Conservation (phyloP, 64 coral and sea anemone genomes). For the Montipora efflorescens region DNA sequence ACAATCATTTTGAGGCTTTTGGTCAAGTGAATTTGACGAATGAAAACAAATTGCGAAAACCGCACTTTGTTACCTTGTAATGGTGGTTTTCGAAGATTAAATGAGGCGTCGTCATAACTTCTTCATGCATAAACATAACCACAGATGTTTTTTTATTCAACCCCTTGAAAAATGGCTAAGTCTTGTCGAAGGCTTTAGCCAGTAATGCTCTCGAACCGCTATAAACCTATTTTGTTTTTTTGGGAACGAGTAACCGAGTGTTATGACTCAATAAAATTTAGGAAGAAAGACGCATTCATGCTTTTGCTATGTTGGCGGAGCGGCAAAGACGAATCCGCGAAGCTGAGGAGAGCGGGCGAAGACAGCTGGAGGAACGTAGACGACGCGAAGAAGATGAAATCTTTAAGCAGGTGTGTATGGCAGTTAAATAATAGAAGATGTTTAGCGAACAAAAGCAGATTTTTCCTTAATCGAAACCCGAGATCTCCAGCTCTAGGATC, state of each 20-base stretch:
- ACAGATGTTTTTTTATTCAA: neutral
- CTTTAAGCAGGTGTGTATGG: conserved; percentile 89
- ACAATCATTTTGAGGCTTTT: neutral
- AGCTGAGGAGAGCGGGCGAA: conserved; percentile 94
- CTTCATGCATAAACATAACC: neutral
- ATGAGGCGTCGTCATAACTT: neutral
- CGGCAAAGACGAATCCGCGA: conserved; percentile 93
- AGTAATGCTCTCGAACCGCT: neutral
- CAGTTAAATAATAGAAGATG: neutral
- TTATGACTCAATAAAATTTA: conserved; percentile 61
- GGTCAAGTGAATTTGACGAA: neutral
- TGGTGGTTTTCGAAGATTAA: neutral
- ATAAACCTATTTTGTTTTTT: neutral
- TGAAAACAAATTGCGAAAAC: neutral
- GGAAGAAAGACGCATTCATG: conserved; percentile 95
- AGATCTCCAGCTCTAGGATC: too few species aligned
- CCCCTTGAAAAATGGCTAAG: neutral
- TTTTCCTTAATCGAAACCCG: too few species aligned
- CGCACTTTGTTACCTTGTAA: neutral
- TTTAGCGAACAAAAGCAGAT: too few species aligned
- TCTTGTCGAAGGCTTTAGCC: neutral
- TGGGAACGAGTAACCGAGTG: neutral
- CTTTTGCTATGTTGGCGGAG: conserved; percentile 98
- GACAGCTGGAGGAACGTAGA: conserved; percentile 93
- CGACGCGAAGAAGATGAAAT: conserved; percentile 98